phyloP scores from a whole-genome alignment of 2,113 vertebrate genomes.

The Serinus canaria region DNA sequence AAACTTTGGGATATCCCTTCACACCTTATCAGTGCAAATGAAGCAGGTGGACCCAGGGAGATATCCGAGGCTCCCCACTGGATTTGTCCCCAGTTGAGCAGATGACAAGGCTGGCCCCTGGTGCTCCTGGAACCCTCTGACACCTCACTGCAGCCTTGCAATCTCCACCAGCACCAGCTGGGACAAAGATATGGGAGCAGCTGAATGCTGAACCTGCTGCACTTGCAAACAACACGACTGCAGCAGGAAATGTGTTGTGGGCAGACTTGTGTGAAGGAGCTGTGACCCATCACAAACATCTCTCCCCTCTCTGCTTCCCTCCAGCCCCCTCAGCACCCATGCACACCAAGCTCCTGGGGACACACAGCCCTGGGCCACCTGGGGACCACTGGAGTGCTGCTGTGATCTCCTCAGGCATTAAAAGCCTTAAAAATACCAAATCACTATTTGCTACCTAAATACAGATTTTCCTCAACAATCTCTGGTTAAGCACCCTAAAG shows the following conservation, averaged over 20 bases:
- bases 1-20: not conserved
- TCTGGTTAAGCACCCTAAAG: not conserved
- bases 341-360: not conserved
- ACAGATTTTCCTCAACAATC: not conserved
- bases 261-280: not conserved
- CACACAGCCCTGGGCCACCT: not conserved
- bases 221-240: not conserved
- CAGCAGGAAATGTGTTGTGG: not conserved
- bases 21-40: not conserved
- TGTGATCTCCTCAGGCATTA: not conserved
- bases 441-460: not conserved
- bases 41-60: not conserved
- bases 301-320: not conserved
- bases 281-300: not conserved
- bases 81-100: not conserved
- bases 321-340: not conserved
- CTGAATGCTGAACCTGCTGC: not conserved
- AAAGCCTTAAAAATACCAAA: not conserved
- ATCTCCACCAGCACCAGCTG: fast-evolving
- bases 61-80: fast-evolving
- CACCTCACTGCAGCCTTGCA: not conserved
- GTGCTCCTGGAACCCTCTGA: not conserved
- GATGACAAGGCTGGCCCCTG: not conserved
- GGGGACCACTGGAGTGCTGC: not conserved
- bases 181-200: not conserved